Evolutionary conservation across 1,140 invertebrate genomes (phyloP), one percentile per base, ranked within the genome.

Genomic region (Rhyzopertha dominica): DNA sequence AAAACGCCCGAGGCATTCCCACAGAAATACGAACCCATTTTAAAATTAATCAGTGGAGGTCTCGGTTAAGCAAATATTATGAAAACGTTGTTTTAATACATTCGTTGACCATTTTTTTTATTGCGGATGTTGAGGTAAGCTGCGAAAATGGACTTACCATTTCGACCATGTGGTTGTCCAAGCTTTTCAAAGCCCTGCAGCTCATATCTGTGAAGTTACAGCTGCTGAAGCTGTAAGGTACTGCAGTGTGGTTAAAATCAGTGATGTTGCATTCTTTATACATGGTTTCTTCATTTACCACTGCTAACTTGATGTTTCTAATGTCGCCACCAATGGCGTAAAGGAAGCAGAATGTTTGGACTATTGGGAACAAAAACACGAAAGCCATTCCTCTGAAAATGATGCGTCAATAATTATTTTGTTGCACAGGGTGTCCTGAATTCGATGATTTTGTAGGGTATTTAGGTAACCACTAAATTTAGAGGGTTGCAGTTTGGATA

Each of bases 331-430:
- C 90, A 35, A 94, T 80, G 9, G 87, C 80, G 20, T 83, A 52
- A 67, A 90, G 87, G 63, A 94, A 94, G 1, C 85, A 68, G 4
- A 80, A 68, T n/a, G 86, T 72, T 74, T 93, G 80, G 5, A 92
- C 62, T 2, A 89, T 70, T 1, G 92, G 91, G 48, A 94, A 79
- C 22, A 88, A 47, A 23, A 90, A 71, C 37, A 89, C 80, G 62
- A 94, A 95, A 40, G 84, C 59, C 7, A 90, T 67, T 4, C 84
- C 79, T 2, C 87, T 90, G 66, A 34, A 74, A 72, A 58, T 20
- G 3, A 38, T 24, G 9, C n/a, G n/a, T n/a, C n/a, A n/a, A n/a
- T n/a, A n/a, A n/a, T n/a, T n/a, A n/a, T n/a, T n/a, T n/a, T n/a
- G n/a, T n/a, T n/a, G n/a, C n/a, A n/a, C n/a, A n/a, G n/a, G n/a